A percentile compares a stretch with the other conserved stretches of the same genome.
phyloP scores from a whole-genome alignment of 1,140 invertebrate genomes.

The Cydia strobilella region DNA sequence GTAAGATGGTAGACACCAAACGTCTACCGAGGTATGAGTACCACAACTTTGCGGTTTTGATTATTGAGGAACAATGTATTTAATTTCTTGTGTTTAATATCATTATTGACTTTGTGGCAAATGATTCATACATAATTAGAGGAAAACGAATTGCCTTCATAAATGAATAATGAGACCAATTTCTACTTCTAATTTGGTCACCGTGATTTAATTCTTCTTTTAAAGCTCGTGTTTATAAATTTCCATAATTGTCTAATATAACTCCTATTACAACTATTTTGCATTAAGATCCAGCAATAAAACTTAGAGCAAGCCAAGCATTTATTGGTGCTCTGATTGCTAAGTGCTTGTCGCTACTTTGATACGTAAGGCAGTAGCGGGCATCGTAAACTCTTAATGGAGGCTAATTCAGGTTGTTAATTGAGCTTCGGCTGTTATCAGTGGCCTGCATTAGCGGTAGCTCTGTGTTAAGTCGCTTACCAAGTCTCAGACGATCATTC shows the following conservation, averaged over 20 bases:
- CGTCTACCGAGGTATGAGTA: background rate
- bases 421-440: slow-evolving; percentile 72
- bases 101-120: too few species aligned
- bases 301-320: background rate
- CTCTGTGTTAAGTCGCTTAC: slow-evolving; percentile 36
- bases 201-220: background rate
- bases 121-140: too few species aligned
- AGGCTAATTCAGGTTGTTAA: slow-evolving; percentile 78
- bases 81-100: too few species aligned
- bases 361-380: slow-evolving; percentile 75
- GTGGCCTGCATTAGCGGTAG: slow-evolving; percentile 64
- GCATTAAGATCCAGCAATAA: slow-evolving; percentile 10
- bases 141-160: too few species aligned
- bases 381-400: slow-evolving; percentile 78
- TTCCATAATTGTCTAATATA: background rate
- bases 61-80: background rate
- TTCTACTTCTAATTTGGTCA: background rate
- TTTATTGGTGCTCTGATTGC: slow-evolving; percentile 15
- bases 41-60: background rate
- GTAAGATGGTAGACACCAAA: background rate
- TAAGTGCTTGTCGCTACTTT: slow-evolving; percentile 9
- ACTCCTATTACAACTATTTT: background rate
- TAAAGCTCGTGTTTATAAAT: background rate
- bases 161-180: background rate
- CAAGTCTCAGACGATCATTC: slow-evolving; percentile 34